Evolutionary conservation across 2,797 vertebrate species (phyloP), one percentile per base, ranked within the genome.

Genomic region (Psittacula derbiana): DNA sequence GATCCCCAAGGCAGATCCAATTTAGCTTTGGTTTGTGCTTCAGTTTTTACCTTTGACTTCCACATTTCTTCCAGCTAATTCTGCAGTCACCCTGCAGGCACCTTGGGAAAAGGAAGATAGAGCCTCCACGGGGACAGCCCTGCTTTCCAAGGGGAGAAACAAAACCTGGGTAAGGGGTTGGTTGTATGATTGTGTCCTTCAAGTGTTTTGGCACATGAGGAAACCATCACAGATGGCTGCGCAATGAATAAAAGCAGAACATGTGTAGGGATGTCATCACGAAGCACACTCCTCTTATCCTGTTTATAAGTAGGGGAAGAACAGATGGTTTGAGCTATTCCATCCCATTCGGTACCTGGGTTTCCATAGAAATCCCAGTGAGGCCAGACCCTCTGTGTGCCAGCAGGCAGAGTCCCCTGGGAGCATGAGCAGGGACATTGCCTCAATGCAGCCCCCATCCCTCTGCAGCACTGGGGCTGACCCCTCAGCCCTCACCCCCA

Each of bases 291-390:
- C 89, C 93, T 82, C 84, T 86, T 23, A 30, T 10, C 1, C 40
- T 49, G 81, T 90, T 96, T 96, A 78, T 92, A 96, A 97, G 94
- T 72, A 96, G 94, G 93, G 95, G 57, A 60, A 49, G 71, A 96
- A 93, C 95, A 98, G 97, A 97, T 97, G 97, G 97, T 70, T 93
- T 47, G 49, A 67, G 52, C 23, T 93, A 4, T 76, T 55, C 80
- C 88, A 55, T 78, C 89, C 96, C 7, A n/a, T 76, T 88, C 20
- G 25, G 74, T 93, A 96, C 89, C 44, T 86, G 88, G 61, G 91
- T 97, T 94, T 96, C 96, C 93, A 94, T 87, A 96, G 95, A 97
- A 95, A 96, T 96, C 40, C 73, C 27, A 0, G 88, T 0, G 1
- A 82, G 81, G 61, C 31, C 79, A 61, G 31, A 5, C 9, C 47